Base-by-base conservation (phyloP, 2,797 vertebrate species). In the Falco peregrinus region DNA sequence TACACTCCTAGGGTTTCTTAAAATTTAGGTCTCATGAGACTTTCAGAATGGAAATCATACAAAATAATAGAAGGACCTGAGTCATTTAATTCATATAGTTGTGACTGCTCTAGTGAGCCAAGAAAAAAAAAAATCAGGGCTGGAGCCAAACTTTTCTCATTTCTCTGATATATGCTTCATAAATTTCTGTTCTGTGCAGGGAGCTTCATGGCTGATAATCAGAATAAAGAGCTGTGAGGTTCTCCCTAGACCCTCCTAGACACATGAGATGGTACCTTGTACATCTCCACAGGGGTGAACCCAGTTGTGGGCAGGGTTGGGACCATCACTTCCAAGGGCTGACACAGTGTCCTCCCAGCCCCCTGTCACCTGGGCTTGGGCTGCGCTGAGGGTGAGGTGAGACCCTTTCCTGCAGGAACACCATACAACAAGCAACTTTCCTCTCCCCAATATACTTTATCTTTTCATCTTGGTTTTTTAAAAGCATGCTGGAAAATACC, bases 71-170 rank as follows among this genome's bases (percentile, higher is more conserved):
- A 89, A 94, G 70, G 64, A 51, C 61, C 68, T 75, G 92, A 94
- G 76, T 87, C 16, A 83, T 85, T 91, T 65, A 74, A 83, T 91
- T 93, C 14, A 18, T 77, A 16, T 13, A 56, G 81, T 5, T 91
- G 84, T 69, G 68, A 4, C 78, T 87, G 91, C 56, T 92, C 41
- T 45, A 43, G 69, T 56, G 79, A 96, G 81, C 88, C 90, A 92
- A 74, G 68, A 45, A 69, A 57, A 82, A 75, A 45, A 37, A 79
- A 74, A 61, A 77, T 33, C 22, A 13, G 39, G 47, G 75, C 35
- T 68, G 45, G 37, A 93, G 92, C 89, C 93, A 94, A 90, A 81
- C 67, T 64, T 78, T 70, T 70, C 96, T 95, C 65, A 84, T 96
- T 94, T 92, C 78, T 64, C 67, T 84, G 75, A 71, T 86, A 68